phyloP scores from a whole-genome alignment of 92 coral and sea anemone genomes.

The Zoanthus gigantus region DNA sequence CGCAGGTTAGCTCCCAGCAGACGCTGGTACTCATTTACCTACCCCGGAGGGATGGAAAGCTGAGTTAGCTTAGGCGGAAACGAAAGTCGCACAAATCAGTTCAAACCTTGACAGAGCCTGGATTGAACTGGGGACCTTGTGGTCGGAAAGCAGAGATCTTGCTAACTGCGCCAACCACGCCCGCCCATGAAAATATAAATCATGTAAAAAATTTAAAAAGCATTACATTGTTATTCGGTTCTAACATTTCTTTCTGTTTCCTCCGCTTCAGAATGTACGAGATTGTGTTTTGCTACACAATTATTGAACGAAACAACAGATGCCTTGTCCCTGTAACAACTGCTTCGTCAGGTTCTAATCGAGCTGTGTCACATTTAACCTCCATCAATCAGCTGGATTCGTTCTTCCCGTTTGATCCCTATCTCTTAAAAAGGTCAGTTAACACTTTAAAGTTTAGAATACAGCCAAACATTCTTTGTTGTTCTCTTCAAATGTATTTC shows the following conservation, averaged over 20 bases:
- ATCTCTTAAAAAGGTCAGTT: constrained; percentile 81
- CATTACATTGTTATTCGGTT: neutral
- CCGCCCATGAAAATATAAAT: no score
- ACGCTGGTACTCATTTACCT: no score
- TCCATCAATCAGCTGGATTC: constrained; percentile 91
- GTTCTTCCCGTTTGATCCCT: constrained; percentile 97
- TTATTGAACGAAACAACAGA: constrained; percentile 95
- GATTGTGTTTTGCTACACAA: constrained; percentile 94
- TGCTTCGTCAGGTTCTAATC: constrained; percentile 66
- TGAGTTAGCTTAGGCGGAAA: neutral
- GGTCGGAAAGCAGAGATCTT: no score
- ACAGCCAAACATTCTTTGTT: no score
- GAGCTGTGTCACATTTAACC: constrained; percentile 75
- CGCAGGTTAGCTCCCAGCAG: no score
- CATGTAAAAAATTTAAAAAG: neutral
- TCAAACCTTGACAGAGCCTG: no score
- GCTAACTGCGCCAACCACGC: no score
- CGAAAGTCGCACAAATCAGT: no score
- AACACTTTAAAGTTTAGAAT: no score
- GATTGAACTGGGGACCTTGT: no score
- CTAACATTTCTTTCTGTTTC: neutral
- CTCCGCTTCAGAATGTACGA: constrained; percentile 70
- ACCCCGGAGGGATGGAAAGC: no score
- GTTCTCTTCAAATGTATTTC: no score
- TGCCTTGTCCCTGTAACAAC: constrained; percentile 85